These are phyloP conservation scores for Myotis planiceps DNA, from an alignment of 2,797 vertebrate genomes.

Conservation along the genomic window DNA sequence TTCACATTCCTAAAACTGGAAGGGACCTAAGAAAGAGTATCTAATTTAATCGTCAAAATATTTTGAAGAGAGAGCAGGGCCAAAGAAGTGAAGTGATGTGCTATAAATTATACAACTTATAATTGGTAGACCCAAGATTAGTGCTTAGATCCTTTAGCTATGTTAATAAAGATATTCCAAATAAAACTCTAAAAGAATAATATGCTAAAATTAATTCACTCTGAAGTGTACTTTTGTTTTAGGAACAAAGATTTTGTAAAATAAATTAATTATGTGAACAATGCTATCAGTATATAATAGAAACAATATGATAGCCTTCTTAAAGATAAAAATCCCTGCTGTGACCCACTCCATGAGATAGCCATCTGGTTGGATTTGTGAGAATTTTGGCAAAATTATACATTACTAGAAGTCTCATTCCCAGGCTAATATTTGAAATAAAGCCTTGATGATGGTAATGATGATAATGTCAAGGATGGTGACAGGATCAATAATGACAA, in stretches of 20 bases:
- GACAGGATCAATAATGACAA: background rate
- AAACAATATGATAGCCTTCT: background rate
- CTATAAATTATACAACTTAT: slow-evolving; percentile 31
- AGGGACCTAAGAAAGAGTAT: slow-evolving; percentile 7
- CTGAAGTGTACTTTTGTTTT: slow-evolving; percentile 36
- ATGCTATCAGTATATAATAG: background rate
- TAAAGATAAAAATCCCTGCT: background rate
- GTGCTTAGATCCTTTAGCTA: slow-evolving; percentile 33
- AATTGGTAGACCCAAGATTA: slow-evolving; percentile 31
- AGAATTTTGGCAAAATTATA: slow-evolving; percentile 20
- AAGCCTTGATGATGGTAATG: background rate
- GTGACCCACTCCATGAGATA: background rate
- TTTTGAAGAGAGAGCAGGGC: slow-evolving; percentile 28
- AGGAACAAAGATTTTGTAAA: slow-evolving; percentile 41
- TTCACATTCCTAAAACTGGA: slow-evolving; percentile 32
- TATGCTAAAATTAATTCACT: slow-evolving; percentile 6
- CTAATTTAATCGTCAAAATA: background rate
- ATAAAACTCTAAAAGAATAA: slow-evolving; percentile 42
- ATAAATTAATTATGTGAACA: slow-evolving; percentile 33
- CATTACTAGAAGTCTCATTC: background rate
- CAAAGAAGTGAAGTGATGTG: slow-evolving; percentile 41
- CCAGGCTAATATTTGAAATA: background rate
- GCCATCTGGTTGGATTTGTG: slow-evolving; percentile 36
- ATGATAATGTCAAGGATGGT: background rate
- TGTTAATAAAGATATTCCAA: slow-evolving; percentile 53